Percentiles rank a stretch among this genome's conserved stretches.
Conservation (phyloP, 1,140 invertebrate genomes). For the Melitaea cinxia region DNA sequence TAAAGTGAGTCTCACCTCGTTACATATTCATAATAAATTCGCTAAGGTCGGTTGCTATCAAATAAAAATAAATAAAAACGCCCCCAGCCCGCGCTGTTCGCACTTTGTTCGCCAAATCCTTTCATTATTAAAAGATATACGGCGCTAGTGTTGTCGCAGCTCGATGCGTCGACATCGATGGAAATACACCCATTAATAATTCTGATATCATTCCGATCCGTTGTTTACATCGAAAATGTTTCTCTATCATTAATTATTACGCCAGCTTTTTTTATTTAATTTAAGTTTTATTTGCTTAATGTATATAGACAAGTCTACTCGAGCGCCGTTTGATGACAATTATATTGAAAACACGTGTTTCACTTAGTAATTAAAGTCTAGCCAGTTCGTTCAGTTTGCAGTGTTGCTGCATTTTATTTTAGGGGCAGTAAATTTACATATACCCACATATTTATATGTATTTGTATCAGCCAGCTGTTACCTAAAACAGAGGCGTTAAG, state of each 20-base stretch:
- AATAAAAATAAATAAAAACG: slow-evolving; percentile 63
- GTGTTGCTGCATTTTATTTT: no score
- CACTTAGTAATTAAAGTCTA: no score
- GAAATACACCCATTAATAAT: slow-evolving; percentile 45
- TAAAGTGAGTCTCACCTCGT: slow-evolving; percentile 26
- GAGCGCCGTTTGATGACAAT: no score
- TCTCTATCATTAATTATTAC: slow-evolving; percentile 60
- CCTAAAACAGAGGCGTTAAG: no score
- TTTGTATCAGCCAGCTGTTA: no score
- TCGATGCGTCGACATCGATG: slow-evolving; percentile 46
- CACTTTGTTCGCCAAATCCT: slow-evolving; percentile 69
- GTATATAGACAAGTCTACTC: no score
- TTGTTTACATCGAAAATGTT: slow-evolving; percentile 50
- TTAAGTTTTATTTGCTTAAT: no score
- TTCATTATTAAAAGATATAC: slow-evolving; percentile 77
- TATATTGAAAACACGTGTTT: no score
- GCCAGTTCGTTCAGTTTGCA: no score
- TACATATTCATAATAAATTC: slow-evolving; percentile 44
- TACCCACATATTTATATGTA: no score
- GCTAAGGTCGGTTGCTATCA: slow-evolving; percentile 34
- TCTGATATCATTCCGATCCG: not conserved
- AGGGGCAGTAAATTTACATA: no score
- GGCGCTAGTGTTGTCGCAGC: slow-evolving; percentile 46
- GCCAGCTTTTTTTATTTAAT: slow-evolving; percentile 22
- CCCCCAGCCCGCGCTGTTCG: slow-evolving; percentile 40